Conservation (phyloP, 1,140 invertebrate genomes). For the Tetramorium simillimum region DNA sequence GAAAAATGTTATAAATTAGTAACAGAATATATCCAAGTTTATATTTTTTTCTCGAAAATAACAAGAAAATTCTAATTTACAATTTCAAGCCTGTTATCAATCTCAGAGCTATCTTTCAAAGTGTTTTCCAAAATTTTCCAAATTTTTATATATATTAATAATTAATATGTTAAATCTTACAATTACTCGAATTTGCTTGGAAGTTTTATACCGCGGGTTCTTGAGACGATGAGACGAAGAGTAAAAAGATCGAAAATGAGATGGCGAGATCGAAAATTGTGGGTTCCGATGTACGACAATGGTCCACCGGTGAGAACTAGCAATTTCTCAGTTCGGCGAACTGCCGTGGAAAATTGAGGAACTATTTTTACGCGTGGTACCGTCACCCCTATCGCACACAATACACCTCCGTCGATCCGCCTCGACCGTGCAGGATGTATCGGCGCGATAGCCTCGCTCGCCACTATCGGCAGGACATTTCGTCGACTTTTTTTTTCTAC, state of each 20-base stretch:
- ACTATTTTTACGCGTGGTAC: slow-evolving; percentile 77
- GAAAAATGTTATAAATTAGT: background rate
- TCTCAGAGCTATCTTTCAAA: background rate
- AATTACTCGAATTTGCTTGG: slow-evolving; percentile 2
- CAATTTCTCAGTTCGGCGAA: slow-evolving; percentile 75
- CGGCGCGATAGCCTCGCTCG: slow-evolving; percentile 27
- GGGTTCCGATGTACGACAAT: slow-evolving; percentile 66
- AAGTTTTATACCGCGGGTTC: background rate
- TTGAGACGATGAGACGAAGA: background rate
- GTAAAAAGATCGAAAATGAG: slow-evolving; percentile 55
- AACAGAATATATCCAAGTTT: too few relatives aligned
- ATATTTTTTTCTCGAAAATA: background rate
- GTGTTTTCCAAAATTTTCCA: too few relatives aligned
- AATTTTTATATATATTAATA: too few relatives aligned
- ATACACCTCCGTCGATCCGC: slow-evolving; percentile 50
- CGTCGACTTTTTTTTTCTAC: slow-evolving; percentile 15
- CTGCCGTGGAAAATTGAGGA: slow-evolving; percentile 77
- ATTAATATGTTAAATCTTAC: background rate
- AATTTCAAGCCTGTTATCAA: background rate
- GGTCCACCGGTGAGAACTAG: slow-evolving; percentile 64
- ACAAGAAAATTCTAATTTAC: background rate
- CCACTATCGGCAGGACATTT: slow-evolving; percentile 18
- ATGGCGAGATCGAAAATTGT: slow-evolving; percentile 65
- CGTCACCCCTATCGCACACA: slow-evolving; percentile 66
- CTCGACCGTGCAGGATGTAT: slow-evolving; percentile 40